Conservation (phyloP, 2,113 vertebrate species). For the Hemibagrus wyckioides region DNA sequence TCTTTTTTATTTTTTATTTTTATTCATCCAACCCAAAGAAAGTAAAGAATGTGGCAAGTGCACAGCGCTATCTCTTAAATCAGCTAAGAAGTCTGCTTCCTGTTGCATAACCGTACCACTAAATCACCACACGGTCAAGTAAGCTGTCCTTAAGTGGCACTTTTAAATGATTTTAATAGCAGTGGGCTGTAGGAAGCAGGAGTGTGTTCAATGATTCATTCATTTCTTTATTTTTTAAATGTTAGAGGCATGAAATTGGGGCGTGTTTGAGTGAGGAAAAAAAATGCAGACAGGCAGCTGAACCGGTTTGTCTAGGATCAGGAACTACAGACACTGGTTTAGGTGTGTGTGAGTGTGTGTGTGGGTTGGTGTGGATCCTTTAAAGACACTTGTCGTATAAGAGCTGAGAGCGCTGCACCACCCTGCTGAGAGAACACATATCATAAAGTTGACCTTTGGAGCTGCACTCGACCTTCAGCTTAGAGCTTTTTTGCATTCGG, state of each 20-base stretch:
- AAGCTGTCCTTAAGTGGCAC: neutral
- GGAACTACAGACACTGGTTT: neutral
- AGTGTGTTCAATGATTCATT: neutral
- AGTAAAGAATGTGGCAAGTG: neutral
- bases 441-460: neutral
- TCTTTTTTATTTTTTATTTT: neutral
- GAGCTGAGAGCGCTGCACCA: neutral
- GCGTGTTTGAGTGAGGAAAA: neutral
- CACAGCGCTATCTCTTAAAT: neutral
- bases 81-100: neutral
- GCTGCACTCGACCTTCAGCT: too few relatives aligned
- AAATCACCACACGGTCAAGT: neutral
- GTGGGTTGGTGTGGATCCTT: neutral
- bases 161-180: neutral
- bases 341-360: slow-evolving; percentile 1
- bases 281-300: neutral
- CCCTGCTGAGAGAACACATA: neutral
- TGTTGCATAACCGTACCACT: neutral
- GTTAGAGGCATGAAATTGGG: neutral
- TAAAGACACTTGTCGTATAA: neutral
- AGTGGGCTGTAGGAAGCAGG: neutral
- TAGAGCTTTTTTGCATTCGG: neutral
- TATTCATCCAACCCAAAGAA: neutral
- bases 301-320: slow-evolving; percentile 3
- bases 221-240: neutral